A percentile compares a stretch with the other conserved stretches of the same genome.
Conservation (phyloP, 2,113 vertebrate genomes). For the Calidris pygmaea region DNA sequence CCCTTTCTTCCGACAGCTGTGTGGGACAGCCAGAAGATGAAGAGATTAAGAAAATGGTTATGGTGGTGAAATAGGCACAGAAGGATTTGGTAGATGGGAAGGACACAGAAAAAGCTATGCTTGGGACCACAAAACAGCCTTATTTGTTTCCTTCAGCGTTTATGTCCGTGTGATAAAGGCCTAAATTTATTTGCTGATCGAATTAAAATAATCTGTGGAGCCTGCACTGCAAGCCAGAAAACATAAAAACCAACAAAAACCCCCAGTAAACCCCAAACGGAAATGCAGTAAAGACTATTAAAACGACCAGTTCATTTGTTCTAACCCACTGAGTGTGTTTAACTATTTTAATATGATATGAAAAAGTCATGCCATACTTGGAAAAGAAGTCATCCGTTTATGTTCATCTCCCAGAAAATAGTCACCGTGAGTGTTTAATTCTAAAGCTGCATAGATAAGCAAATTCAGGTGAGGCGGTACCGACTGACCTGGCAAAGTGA, state of each 20-base stretch:
- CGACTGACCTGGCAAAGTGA: slow-evolving; percentile 74
- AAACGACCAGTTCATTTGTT: neutral
- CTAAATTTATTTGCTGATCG: neutral
- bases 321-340: neutral
- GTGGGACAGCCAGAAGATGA: neutral
- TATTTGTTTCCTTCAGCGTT: neutral
- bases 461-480: neutral
- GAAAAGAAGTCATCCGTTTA: neutral
- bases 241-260: neutral
- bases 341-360: neutral
- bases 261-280: neutral
- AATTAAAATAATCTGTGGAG: neutral
- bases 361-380: neutral
- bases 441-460: neutral
- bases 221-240: neutral
- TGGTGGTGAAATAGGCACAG: neutral
- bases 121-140: neutral
- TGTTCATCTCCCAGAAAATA: neutral
- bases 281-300: neutral
- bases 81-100: neutral
- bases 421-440: neutral
- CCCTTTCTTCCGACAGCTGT: neutral
- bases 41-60: neutral
- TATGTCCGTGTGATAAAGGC: neutral
- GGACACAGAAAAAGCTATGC: neutral